Evolutionary conservation across 2,113 vertebrate species (phyloP).

Genomic region (Lampris incognitus): DNA sequence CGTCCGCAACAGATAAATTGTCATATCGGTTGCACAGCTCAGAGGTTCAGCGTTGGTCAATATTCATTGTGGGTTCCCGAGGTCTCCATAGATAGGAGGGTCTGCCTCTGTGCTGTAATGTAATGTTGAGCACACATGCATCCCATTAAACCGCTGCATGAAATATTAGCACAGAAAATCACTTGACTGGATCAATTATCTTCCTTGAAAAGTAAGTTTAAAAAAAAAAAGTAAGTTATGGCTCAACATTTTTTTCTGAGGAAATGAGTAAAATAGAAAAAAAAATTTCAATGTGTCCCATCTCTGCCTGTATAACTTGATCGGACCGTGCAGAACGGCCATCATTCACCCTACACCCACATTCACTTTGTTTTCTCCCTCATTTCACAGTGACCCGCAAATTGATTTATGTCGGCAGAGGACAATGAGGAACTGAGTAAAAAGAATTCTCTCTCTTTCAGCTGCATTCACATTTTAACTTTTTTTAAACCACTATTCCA

Average conservation of each 20-base stretch:
- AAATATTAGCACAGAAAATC: too few species aligned
- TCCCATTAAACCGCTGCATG: not conserved
- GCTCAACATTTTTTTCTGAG: too few species aligned
- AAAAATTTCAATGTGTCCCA: not conserved
- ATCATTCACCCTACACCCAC: constrained; percentile 29
- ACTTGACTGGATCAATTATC: too few species aligned
- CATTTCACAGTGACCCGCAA: constrained; percentile 41
- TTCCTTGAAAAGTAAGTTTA: too few species aligned
- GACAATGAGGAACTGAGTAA: constrained; percentile 43
- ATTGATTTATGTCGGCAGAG: constrained; percentile 55
- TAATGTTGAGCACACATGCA: not conserved
- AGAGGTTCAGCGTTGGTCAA: constrained; percentile 51
- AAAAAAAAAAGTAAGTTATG: too few species aligned
- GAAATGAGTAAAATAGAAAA: not conserved
- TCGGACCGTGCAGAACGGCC: not conserved
- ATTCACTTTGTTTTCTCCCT: constrained; percentile 35
- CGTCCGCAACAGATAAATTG: constrained; percentile 55
- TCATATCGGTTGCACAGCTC: constrained; percentile 45
- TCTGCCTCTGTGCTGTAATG: constrained; percentile 31
- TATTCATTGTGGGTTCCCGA: constrained; percentile 53
- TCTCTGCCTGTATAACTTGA: not conserved
- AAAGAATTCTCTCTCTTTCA: constrained; percentile 52
- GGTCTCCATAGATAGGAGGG: constrained; percentile 59
- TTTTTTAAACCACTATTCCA: constrained; percentile 56
- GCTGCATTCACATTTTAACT: constrained; percentile 61